Evolutionary conservation across 2,888 invertebrate species (phyloP).

Genomic region (Formica aserva): DNA sequence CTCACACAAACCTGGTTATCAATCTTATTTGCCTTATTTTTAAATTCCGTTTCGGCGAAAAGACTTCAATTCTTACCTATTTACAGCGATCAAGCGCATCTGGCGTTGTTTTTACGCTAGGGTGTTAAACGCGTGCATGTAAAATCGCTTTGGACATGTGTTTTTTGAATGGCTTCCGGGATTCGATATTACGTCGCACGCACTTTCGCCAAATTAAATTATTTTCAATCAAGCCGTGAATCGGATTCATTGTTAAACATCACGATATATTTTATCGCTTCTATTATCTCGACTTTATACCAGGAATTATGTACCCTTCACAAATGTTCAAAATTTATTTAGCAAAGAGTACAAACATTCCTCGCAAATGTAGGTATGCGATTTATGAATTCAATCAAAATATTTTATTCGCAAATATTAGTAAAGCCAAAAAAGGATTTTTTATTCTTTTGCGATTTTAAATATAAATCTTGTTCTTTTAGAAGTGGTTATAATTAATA

Average conservation of each 20-base stretch:
- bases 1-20: neutral
- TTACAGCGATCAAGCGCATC: neutral
- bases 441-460: neutral
- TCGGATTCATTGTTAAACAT: neutral
- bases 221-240: neutral
- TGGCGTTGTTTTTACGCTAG: conserved; percentile 10
- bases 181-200: neutral
- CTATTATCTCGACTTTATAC: neutral
- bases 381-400: neutral
- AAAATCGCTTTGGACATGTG: neutral
- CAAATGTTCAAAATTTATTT: conserved; percentile 31
- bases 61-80: neutral
- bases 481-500: neutral
- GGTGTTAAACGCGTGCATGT: neutral
- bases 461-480: neutral
- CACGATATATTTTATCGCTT: conserved; percentile 3
- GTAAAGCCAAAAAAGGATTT: neutral
- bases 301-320: neutral
- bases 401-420: conserved; percentile 9
- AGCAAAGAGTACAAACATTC: neutral
- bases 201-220: neutral
- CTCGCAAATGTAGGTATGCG: neutral
- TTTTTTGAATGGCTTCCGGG: neutral
- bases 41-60: neutral
- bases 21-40: conserved; percentile 1